A percentile compares a stretch with the other conserved stretches of the same genome.
Conservation (phyloP, 2,888 invertebrate species). For the Acleris cristana region DNA sequence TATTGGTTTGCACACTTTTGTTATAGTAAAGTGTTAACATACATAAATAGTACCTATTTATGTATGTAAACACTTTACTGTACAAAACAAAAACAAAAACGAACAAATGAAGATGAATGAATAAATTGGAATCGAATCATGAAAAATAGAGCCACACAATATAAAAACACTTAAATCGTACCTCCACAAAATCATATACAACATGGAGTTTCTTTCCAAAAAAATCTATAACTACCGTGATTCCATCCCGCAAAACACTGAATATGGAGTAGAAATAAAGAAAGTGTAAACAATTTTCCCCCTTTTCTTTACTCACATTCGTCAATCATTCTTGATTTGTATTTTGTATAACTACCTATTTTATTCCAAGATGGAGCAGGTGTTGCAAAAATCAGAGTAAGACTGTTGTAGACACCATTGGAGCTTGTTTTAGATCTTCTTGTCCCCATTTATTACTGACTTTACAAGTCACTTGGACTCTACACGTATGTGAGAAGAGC, state of each 20-base stretch:
- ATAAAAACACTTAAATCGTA: no score
- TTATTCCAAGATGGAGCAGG: background rate
- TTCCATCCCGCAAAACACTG: background rate
- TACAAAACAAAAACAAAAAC: no score
- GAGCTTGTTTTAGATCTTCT: background rate
- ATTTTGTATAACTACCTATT: background rate
- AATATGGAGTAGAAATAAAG: background rate
- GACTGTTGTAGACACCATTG: background rate
- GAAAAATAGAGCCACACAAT: no score
- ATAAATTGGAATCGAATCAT: no score
- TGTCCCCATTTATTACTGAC: background rate
- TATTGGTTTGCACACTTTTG: no score
- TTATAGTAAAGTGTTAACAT: no score
- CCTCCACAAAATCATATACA: background rate
- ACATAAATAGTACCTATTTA: no score
- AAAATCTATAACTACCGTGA: no score
- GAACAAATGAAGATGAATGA: no score
- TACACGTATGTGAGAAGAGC: no score
- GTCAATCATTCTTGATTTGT: background rate
- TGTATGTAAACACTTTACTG: no score
- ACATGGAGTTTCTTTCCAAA: background rate
- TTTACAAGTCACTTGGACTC: background rate
- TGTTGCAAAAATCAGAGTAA: background rate
- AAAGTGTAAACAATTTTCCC: background rate
- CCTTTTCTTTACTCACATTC: background rate